A percentile compares a stretch with the other conserved stretches of the same genome.
phyloP scores from a whole-genome alignment of 2,888 invertebrate species.

The Drosophila silvestris region DNA sequence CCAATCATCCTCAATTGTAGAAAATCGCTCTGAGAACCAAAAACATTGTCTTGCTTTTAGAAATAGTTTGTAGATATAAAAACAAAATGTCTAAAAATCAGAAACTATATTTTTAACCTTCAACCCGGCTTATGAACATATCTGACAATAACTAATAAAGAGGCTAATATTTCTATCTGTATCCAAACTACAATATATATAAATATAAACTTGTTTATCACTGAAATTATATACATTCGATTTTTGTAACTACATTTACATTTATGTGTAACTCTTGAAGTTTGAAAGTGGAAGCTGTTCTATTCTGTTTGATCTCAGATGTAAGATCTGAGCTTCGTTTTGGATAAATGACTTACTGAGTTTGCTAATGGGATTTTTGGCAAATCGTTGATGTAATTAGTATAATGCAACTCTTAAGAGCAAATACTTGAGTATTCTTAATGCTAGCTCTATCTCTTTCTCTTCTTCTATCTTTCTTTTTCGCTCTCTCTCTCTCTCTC shows the following conservation, averaged over 20 bases:
- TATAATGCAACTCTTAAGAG: conserved; percentile 39
- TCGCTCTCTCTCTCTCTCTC: neutral
- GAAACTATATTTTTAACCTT: neutral
- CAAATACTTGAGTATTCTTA: conserved; percentile 30
- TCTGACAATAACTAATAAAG: neutral
- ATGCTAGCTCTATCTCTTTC: neutral
- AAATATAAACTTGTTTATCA: neutral
- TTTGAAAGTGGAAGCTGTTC: neutral
- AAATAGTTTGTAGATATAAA: neutral
- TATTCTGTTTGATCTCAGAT: neutral
- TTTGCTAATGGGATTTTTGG: conserved; percentile 4
- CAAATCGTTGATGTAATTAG: conserved; percentile 47
- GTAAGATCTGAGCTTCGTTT: neutral
- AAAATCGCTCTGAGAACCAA: neutral
- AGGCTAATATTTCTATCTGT: neutral
- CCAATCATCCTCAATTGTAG: neutral
- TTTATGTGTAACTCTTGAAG: neutral
- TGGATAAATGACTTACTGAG: neutral
- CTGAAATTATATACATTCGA: neutral
- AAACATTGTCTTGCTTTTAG: neutral
- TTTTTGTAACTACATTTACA: neutral
- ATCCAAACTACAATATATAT: neutral
- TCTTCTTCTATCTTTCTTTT: neutral
- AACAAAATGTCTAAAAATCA: neutral
- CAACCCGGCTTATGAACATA: neutral